These are phyloP conservation scores for Lepisosteus oculatus DNA, from an alignment of 2,113 vertebrate species.

Conservation along the genomic window DNA sequence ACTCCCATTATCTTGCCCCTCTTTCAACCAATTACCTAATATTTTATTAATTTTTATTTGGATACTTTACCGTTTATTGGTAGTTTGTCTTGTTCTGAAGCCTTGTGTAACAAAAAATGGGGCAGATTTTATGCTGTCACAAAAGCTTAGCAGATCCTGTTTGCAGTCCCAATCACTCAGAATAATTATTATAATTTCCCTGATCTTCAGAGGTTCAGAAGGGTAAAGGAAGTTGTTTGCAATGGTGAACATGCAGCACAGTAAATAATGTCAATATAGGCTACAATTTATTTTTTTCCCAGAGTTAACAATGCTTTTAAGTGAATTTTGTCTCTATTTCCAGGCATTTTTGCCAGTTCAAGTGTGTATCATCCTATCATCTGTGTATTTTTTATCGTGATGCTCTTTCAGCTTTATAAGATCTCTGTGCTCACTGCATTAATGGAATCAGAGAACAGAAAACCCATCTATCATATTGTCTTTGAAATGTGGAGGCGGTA, in stretches of 20 bases:
- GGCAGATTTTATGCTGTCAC: slow-evolving; percentile 15
- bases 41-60: no score
- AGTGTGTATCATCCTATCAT: not conserved
- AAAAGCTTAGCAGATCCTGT: slow-evolving; percentile 12
- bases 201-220: not conserved
- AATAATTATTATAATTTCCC: slow-evolving; percentile 16
- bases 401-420: not conserved
- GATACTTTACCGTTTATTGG: no score
- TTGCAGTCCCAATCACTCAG: slow-evolving; percentile 13
- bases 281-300: no score
- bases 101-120: slow-evolving; percentile 1
- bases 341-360: not conserved
- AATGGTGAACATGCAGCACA: no score
- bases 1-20: no score
- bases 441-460: no score
- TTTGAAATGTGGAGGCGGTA: no score
- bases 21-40: no score
- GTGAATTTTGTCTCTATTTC: not conserved
- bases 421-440: not conserved
- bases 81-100: not conserved
- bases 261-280: no score
- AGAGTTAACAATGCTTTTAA: not conserved
- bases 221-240: no score
- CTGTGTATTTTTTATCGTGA: not conserved
- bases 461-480: no score